phyloP scores from a whole-genome alignment of 64 coral and sea anemone species.

The Pocillopora verrucosa region DNA sequence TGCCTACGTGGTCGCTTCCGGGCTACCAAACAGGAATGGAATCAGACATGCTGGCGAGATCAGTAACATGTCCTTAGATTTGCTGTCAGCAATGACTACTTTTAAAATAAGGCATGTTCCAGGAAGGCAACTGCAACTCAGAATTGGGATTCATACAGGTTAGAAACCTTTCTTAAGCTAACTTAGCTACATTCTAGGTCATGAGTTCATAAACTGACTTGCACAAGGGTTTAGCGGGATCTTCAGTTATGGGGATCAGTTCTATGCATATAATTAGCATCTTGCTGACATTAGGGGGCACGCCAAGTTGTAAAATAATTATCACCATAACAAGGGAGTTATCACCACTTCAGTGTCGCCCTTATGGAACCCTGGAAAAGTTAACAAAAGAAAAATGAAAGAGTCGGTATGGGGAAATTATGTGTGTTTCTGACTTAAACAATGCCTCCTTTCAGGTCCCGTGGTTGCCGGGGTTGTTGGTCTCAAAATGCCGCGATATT shows the following conservation, averaged over 20 bases:
- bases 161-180: neutral
- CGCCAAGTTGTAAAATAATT: too few species aligned
- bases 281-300: too few species aligned
- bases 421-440: neutral
- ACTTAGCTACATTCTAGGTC: too few species aligned
- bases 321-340: too few species aligned
- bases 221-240: too few species aligned
- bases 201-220: too few species aligned
- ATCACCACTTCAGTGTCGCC: too few species aligned
- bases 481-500: conserved; percentile 84
- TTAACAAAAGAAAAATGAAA: too few species aligned
- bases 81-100: conserved; percentile 52
- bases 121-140: conserved; percentile 30
- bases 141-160: conserved; percentile 72
- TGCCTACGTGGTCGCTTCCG: conserved; percentile 59
- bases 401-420: too few species aligned
- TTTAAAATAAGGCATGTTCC: conserved; percentile 57
- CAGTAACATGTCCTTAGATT: conserved; percentile 53
- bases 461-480: conserved; percentile 81
- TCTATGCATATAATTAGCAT: too few species aligned
- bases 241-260: too few species aligned
- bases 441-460: conserved; percentile 40
- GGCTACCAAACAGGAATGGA: conserved; percentile 60
- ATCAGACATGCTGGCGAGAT: conserved; percentile 63
- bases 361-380: too few species aligned